These are phyloP conservation scores for Chelmon rostratus DNA, from an alignment of 2,797 vertebrate species.

Conservation along the genomic window DNA sequence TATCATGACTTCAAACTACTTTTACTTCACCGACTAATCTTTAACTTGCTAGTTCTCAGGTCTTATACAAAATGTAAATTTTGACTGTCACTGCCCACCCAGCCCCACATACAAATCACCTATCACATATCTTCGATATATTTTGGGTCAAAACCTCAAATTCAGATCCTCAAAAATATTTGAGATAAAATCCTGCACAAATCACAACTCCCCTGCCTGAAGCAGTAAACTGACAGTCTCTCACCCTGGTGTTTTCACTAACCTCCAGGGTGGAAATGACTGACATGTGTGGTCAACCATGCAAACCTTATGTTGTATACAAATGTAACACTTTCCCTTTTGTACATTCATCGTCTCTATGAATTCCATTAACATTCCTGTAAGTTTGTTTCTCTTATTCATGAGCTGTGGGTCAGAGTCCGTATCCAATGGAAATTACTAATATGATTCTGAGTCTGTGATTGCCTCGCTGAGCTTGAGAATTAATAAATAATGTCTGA, in stretches of 20 bases:
- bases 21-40: conserved; percentile 3
- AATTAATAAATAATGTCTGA: conserved; percentile 69
- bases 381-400: conserved; percentile 57
- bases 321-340: conserved; percentile 50
- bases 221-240: neutral
- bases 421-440: conserved; percentile 57
- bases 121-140: neutral
- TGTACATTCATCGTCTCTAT: conserved; percentile 34
- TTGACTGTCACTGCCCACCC: neutral
- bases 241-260: conserved; percentile 3
- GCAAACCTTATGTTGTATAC: conserved; percentile 41
- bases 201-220: neutral
- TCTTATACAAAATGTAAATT: neutral
- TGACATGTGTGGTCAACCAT: conserved; percentile 54
- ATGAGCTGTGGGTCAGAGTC: conserved; percentile 64
- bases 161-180: conserved; percentile 1
- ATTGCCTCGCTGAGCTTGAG: conserved; percentile 51
- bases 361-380: conserved; percentile 64
- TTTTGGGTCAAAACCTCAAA: neutral
- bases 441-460: conserved; percentile 51
- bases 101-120: neutral
- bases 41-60: neutral
- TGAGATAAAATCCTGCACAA: neutral
- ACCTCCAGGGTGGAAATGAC: conserved; percentile 37
- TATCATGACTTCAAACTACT: neutral